Percentiles rank a stretch among this genome's conserved stretches.
These are phyloP conservation scores for Eclectus roratus DNA, from an alignment of 2,113 vertebrate genomes.

Conservation along the genomic window DNA sequence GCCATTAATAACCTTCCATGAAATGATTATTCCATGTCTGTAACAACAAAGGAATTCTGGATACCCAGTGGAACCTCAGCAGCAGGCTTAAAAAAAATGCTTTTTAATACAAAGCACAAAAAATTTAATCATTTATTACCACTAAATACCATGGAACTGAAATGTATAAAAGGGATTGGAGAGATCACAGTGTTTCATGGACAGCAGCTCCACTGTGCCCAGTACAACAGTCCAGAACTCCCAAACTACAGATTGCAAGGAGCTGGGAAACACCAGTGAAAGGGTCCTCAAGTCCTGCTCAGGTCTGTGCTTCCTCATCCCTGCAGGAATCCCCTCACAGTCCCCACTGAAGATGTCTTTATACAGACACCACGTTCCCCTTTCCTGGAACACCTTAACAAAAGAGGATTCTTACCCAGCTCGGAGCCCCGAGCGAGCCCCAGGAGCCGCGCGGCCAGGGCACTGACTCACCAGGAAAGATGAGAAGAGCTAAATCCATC, in stretches of 20 bases:
- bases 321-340: background rate
- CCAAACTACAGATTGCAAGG: background rate
- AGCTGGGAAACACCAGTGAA: background rate
- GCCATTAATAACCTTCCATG: background rate
- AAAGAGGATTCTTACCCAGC: background rate
- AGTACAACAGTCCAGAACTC: background rate
- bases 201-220: background rate
- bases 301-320: no score
- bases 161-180: background rate
- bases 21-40: background rate
- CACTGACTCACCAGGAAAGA: constrained; percentile 8
- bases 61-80: background rate
- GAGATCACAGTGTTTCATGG: background rate
- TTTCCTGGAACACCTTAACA: background rate
- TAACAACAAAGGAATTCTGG: background rate
- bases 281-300: background rate
- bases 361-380: background rate
- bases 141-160: background rate
- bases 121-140: background rate
- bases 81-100: background rate
- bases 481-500: constrained; percentile 47
- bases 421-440: background rate
- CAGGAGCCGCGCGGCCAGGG: background rate
- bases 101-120: background rate
- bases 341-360: background rate